A percentile compares a stretch with the other conserved stretches of the same genome.
Conservation (phyloP, 2,797 vertebrate species). For the Liasis olivaceus region DNA sequence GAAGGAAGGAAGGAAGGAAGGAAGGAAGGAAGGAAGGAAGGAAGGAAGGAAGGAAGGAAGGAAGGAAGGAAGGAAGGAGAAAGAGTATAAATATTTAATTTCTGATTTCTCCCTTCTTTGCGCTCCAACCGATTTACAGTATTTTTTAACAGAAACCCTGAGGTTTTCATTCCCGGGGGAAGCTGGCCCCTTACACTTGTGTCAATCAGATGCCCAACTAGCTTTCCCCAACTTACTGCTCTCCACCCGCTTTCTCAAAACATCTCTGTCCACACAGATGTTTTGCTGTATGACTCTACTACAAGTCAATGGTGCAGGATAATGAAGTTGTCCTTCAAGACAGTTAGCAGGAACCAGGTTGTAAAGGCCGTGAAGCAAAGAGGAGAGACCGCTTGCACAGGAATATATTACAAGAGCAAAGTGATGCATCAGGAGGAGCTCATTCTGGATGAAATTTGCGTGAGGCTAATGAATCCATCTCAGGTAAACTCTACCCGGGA, state of each 20-base stretch:
- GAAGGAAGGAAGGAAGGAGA: not conserved
- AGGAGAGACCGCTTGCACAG: not conserved
- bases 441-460: constrained; percentile 48
- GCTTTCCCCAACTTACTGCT: not conserved
- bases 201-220: not conserved
- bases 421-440: not conserved
- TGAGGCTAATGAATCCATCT: constrained; percentile 69
- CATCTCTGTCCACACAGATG: too few relatives aligned
- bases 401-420: not conserved
- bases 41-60: not conserved
- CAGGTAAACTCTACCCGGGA: constrained; percentile 63
- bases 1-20: not conserved
- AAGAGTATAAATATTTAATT: too few relatives aligned
- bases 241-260: not conserved
- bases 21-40: too few relatives aligned
- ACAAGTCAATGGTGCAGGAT: not conserved
- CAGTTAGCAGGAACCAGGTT: not conserved
- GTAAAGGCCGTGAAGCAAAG: not conserved
- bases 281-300: too few relatives aligned
- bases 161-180: too few relatives aligned
- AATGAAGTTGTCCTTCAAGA: not conserved
- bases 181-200: too few relatives aligned
- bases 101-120: too few relatives aligned
- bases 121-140: too few relatives aligned
- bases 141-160: too few relatives aligned